Conservation (phyloP, 2,113 vertebrate genomes). For the Arvicanthis niloticus region DNA sequence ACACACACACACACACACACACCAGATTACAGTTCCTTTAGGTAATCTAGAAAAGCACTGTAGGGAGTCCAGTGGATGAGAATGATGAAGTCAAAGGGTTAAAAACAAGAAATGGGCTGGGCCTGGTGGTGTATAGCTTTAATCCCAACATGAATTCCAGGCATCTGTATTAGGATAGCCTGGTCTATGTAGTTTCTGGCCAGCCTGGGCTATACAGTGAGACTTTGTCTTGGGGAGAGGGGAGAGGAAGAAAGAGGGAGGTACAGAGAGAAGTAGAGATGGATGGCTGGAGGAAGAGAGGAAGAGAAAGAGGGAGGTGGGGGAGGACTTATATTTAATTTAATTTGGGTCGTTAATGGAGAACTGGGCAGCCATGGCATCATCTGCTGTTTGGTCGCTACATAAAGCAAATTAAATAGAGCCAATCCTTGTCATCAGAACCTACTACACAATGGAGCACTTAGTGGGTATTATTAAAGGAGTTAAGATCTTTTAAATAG, state of each 20-base stretch:
- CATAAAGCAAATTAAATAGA: neutral
- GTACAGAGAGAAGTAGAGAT: neutral
- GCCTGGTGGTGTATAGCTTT: neutral
- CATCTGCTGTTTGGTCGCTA: neutral
- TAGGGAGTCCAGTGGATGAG: neutral
- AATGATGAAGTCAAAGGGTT: neutral
- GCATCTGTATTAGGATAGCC: neutral
- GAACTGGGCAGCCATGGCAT: neutral
- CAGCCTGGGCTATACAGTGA: neutral
- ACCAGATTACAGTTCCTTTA: neutral
- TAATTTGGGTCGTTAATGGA: neutral
- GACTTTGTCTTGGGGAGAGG: neutral
- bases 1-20: neutral
- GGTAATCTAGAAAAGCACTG: neutral
- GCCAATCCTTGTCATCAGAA: neutral
- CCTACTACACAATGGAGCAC: neutral
- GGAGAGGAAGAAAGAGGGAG: neutral
- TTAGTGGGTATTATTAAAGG: neutral
- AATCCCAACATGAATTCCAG: neutral
- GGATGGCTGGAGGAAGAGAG: no score
- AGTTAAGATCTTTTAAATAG: neutral
- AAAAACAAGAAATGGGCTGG: neutral
- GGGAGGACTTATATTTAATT: neutral
- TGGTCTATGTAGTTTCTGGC: neutral
- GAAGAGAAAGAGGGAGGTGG: neutral